Evolutionary conservation across 2,888 invertebrate genomes (phyloP), one percentile per base, ranked within the genome.

Genomic region (Leuctra nigra): DNA sequence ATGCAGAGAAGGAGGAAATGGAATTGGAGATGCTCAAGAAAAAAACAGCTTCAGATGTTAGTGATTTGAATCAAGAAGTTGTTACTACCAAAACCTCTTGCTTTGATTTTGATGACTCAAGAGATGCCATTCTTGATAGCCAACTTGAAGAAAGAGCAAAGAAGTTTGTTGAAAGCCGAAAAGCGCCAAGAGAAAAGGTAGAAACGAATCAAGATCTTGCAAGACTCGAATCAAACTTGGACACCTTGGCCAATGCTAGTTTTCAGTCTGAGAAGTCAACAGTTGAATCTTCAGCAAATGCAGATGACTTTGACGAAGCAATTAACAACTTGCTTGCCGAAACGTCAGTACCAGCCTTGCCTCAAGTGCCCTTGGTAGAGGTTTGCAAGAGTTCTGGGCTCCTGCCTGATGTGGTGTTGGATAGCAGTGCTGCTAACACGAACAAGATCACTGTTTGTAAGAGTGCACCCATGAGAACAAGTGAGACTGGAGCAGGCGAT

Each of bases 91-190:
- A 54, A 24, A 74, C 82, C 54, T 84, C 86, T 0, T 88, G 88
- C 68, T 90, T 88, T 67, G 89, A 90, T 69, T 89, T 89, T 68
- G 83, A 85, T 63, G 83, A 83, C 60, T 86, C 87, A 62, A 82
- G 86, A 67, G 80, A 77, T 65, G 76, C 79, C 9, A 75, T 75
- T 76, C 11, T 72, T 77, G 56, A 77, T 79, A 59, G 68, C 69
- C 38, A 69, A 68, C 29, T 56, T 9, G 60, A 59, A 20, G 57
- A 56, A 44, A 54, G 60, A 13, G 13, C 77, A 65, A 72, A 73
- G 20, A 77, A 75, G 62, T 73, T 69, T 25, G 77, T 56, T 22
- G 61, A 60, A 39, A 60, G 83, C 13, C 74, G 84, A 61, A 86
- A 85, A 73, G 83, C 85, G 62, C 82, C 84, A 1, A 73, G 84